These are phyloP conservation scores for Galagoides demidoff DNA, from an alignment of 2,797 vertebrate species.

Conservation along the genomic window DNA sequence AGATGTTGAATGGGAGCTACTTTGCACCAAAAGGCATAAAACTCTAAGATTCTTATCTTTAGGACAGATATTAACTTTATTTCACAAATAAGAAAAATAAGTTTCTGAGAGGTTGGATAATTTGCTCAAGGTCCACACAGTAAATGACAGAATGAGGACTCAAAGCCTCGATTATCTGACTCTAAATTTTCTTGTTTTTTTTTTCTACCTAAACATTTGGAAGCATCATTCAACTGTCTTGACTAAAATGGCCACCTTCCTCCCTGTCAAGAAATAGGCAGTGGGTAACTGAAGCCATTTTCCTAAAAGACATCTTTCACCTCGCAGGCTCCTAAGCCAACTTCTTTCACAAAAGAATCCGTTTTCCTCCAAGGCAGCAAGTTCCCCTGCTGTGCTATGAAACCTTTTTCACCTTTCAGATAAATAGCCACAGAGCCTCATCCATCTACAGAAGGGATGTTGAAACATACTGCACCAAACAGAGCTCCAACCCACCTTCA, in stretches of 20 bases:
- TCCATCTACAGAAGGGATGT: conserved; percentile 35
- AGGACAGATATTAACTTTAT: conserved; percentile 25
- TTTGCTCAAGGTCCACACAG: conserved; percentile 36
- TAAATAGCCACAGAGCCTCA: conserved; percentile 12
- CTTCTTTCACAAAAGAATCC: conserved; percentile 45
- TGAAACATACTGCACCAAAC: conserved; percentile 50
- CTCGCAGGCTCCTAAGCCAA: conserved; percentile 32
- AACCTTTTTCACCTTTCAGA: conserved; percentile 31
- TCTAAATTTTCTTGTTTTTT: conserved; percentile 19
- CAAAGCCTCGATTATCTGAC: conserved; percentile 29
- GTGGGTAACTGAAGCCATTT: conserved; percentile 47
- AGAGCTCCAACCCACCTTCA: conserved; percentile 38
- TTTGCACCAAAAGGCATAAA: conserved; percentile 36
- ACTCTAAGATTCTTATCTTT: conserved; percentile 16
- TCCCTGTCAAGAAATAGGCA: conserved; percentile 54
- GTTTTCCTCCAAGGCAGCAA: conserved; percentile 35
- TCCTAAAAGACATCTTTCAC: conserved; percentile 61
- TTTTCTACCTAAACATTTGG: background rate
- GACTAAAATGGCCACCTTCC: conserved; percentile 62
- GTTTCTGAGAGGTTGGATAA: conserved; percentile 27
- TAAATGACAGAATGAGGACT: conserved; percentile 36
- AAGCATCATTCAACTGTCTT: conserved; percentile 48
- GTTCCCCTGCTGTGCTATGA: conserved; percentile 46
- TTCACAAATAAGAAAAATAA: conserved; percentile 60
- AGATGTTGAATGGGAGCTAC: conserved; percentile 45